These are phyloP conservation scores for Helarctos malayanus DNA, from an alignment of 2,797 vertebrate species.

Conservation along the genomic window DNA sequence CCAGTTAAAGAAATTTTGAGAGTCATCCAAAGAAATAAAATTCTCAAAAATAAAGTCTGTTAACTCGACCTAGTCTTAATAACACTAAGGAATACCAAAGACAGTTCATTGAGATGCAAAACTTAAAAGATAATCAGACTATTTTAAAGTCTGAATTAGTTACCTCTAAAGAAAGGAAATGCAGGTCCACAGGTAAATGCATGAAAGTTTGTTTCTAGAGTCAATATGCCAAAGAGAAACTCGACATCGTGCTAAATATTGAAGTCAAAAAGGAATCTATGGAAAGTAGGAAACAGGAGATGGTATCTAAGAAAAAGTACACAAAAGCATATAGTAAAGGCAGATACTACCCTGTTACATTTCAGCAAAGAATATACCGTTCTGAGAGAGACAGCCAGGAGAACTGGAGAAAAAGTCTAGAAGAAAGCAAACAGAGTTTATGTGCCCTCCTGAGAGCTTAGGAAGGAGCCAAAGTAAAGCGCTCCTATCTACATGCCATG, in stretches of 20 bases:
- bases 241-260: not conserved
- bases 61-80: not conserved
- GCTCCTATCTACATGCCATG: not conserved
- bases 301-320: not conserved
- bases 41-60: conserved; percentile 37
- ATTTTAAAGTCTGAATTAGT: conserved; percentile 18
- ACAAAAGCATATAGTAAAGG: not conserved
- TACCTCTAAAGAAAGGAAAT: not conserved
- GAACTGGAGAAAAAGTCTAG: not conserved
- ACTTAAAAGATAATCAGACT: conserved; percentile 17
- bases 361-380: not conserved
- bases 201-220: conserved; percentile 1
- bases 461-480: not conserved
- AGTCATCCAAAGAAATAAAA: conserved; percentile 44
- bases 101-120: not conserved
- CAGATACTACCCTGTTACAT: not conserved
- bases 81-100: conserved; percentile 10
- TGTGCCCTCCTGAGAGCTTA: not conserved
- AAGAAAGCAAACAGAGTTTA: not conserved
- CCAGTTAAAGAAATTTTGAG: conserved; percentile 13
- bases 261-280: not conserved
- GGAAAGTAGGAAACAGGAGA: not conserved
- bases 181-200: not conserved
- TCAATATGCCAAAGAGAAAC: not conserved
- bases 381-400: not conserved